A percentile compares a stretch with the other conserved stretches of the same genome.
phyloP scores from a whole-genome alignment of 2,113 vertebrate genomes.

The Nymphicus hollandicus region DNA sequence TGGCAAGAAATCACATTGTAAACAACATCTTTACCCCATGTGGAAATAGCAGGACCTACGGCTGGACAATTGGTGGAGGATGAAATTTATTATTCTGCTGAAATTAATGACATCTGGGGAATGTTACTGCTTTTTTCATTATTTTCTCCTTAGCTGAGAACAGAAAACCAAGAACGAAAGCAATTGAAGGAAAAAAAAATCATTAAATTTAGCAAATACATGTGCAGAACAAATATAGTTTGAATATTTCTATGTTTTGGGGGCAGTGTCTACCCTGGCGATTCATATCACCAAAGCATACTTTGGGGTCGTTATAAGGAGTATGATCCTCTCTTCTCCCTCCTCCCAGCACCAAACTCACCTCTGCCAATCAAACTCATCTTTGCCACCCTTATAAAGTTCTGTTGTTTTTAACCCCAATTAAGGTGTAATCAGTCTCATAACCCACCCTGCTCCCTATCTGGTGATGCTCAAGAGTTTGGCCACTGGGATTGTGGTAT shows the following conservation, averaged over 20 bases:
- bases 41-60: neutral
- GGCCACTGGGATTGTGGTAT: neutral
- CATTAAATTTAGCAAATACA: neutral
- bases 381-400: neutral
- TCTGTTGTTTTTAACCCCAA: neutral
- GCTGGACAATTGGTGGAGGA: neutral
- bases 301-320: neutral
- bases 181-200: neutral
- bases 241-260: neutral
- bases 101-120: neutral
- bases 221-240: neutral
- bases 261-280: rapidly evolving
- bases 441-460: neutral
- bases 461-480: neutral
- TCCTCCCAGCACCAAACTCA: neutral
- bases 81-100: neutral
- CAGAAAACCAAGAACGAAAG: neutral
- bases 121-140: neutral
- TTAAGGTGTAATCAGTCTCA: neutral
- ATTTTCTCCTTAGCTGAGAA: neutral
- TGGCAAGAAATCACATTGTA: neutral
- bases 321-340: neutral
- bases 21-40: neutral
- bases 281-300: neutral
- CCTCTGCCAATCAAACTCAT: neutral